A percentile compares a stretch with the other conserved stretches of the same genome.
phyloP scores from a whole-genome alignment of 2,888 invertebrate genomes.

The Latrodectus hesperus region DNA sequence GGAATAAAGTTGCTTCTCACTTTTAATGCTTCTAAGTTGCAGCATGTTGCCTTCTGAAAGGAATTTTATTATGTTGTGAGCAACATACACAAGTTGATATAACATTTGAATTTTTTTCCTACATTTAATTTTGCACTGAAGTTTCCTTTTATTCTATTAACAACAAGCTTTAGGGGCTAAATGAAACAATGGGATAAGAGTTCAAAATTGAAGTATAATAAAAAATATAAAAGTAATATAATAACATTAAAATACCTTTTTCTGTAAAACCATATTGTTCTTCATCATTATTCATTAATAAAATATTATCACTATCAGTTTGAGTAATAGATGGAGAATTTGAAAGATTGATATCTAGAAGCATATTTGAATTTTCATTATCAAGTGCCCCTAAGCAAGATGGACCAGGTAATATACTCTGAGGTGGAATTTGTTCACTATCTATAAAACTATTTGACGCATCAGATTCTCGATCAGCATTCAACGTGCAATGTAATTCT shows the following conservation, averaged over 20 bases:
- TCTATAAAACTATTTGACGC: slow-evolving; percentile 54
- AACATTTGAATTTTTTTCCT: no score
- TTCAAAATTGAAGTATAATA: neutral
- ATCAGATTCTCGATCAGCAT: slow-evolving; percentile 50
- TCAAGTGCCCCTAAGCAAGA: slow-evolving; percentile 30
- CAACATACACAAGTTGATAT: no score
- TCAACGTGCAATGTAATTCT: slow-evolving; percentile 52
- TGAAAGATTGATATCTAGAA: slow-evolving; percentile 1
- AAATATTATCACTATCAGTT: slow-evolving; percentile 48
- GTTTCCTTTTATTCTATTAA: no score
- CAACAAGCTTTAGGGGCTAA: no score
- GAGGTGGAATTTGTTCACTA: slow-evolving; percentile 28
- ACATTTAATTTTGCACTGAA: no score
- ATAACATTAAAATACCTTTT: slow-evolving; percentile 27
- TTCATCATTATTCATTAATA: slow-evolving; percentile 29
- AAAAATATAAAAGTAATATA: neutral
- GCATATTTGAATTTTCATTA: slow-evolving; percentile 10
- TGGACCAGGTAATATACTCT: slow-evolving; percentile 30
- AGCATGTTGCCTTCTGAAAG: no score
- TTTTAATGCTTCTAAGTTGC: no score
- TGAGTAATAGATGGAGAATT: slow-evolving; percentile 19
- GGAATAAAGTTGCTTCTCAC: no score
- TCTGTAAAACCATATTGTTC: slow-evolving; percentile 36
- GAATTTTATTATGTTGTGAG: no score
- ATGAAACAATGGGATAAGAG: neutral